phyloP scores from a whole-genome alignment of 2,888 invertebrate species.

The Apodemia mormo region DNA sequence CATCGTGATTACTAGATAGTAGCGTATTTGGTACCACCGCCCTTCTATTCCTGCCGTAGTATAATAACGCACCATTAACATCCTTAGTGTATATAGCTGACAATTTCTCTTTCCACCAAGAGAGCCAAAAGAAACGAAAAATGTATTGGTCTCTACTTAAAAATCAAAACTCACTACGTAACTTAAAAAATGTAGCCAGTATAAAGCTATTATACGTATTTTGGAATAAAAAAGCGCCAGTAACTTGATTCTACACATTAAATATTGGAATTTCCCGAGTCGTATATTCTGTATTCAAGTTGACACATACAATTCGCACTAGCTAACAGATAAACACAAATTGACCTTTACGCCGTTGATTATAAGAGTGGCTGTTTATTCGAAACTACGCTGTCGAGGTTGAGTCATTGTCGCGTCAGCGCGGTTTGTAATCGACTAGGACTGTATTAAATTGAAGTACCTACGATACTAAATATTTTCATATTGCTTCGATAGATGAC shows the following conservation, averaged over 20 bases:
- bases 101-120: no score
- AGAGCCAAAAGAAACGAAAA: no score
- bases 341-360: conserved; percentile 11
- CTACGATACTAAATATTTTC: conserved; percentile 25
- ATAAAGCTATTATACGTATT: background rate
- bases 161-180: background rate
- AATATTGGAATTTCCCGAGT: conserved; percentile 10
- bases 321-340: conserved; percentile 5
- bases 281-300: conserved; percentile 10
- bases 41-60: no score
- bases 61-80: no score
- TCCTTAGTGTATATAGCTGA: no score
- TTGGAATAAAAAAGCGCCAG: conserved; percentile 2
- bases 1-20: no score
- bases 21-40: no score
- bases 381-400: background rate
- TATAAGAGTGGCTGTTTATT: conserved; percentile 13
- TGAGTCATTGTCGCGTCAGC: conserved; percentile 25
- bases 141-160: no score
- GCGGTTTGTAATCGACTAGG: conserved; percentile 17
- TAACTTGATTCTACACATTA: conserved; percentile 5
- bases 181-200: background rate
- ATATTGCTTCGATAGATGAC: conserved; percentile 24
- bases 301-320: conserved; percentile 22
- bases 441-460: conserved; percentile 16